A percentile compares a stretch with the other conserved stretches of the same genome.
Evolutionary conservation across 2,888 invertebrate species (phyloP).

Genomic region (Magallana nippona): DNA sequence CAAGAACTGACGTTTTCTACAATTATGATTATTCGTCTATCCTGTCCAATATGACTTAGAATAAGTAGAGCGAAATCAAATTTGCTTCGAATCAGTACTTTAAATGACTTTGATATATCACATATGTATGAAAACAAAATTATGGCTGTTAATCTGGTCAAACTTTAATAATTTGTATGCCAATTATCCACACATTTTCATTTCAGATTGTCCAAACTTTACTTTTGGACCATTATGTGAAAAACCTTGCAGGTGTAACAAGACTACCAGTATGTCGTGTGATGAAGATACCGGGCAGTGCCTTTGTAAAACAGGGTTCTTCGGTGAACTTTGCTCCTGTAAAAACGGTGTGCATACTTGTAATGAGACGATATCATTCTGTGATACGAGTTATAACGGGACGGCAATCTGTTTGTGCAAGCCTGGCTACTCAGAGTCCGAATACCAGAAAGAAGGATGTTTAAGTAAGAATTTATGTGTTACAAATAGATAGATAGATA

Average conservation of each 20-base stretch:
- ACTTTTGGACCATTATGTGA: slow-evolving; percentile 20
- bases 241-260: background rate
- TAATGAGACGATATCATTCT: background rate
- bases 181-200: background rate
- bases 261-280: slow-evolving; percentile 10
- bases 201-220: slow-evolving; percentile 34
- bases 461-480: background rate
- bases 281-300: slow-evolving; percentile 30
- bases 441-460: background rate
- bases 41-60: no score
- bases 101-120: no score
- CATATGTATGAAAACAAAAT: no score
- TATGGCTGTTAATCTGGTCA: no score
- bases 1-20: no score
- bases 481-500: no score
- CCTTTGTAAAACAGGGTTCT: slow-evolving; percentile 27
- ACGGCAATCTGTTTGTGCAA: slow-evolving; percentile 13
- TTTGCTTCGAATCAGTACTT: no score
- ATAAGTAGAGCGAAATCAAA: no score
- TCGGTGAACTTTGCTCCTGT: slow-evolving; percentile 18
- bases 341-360: slow-evolving; percentile 20
- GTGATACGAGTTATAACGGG: slow-evolving; percentile 10
- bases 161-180: no score
- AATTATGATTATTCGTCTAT: no score
- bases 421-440: background rate